Evolutionary conservation across 2,113 vertebrate species (phyloP).

Genomic region (Dermatemys mawii): DNA sequence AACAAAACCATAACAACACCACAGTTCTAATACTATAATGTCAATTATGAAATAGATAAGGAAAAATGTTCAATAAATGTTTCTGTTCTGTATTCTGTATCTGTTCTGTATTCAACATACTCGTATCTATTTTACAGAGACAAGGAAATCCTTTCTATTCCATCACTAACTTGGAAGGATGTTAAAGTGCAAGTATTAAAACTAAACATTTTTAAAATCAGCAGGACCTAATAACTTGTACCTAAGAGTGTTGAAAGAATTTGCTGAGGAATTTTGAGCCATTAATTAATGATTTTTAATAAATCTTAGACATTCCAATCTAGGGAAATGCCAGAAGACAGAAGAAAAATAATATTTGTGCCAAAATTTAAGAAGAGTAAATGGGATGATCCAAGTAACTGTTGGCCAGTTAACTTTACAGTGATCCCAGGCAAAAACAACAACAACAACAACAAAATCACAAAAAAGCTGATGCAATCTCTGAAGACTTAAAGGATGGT

Average conservation of each 20-base stretch:
- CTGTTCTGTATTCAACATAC: not conserved
- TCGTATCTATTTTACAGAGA: not conserved
- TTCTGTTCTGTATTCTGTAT: not conserved
- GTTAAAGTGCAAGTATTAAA: not conserved
- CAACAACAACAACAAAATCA: too few species aligned
- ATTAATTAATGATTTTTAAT: not conserved
- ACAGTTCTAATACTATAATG: not conserved
- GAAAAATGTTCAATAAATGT: not conserved
- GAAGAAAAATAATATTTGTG: not conserved
- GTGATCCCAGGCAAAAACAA: not conserved
- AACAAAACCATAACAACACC: not conserved
- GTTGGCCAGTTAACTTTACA: not conserved
- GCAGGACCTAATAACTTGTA: not conserved
- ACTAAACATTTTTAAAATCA: not conserved
- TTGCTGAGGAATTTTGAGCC: not conserved
- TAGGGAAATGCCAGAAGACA: not conserved
- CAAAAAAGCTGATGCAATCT: not conserved
- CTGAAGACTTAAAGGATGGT: not conserved
- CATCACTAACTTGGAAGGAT: not conserved
- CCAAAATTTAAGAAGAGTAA: not conserved
- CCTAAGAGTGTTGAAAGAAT: not conserved
- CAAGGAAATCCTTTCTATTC: not conserved
- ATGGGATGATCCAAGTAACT: not conserved
- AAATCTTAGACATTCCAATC: not conserved
- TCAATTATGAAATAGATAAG: not conserved